Base-by-base conservation (phyloP, 2,797 vertebrate genomes). In the Sebastes cheni region DNA sequence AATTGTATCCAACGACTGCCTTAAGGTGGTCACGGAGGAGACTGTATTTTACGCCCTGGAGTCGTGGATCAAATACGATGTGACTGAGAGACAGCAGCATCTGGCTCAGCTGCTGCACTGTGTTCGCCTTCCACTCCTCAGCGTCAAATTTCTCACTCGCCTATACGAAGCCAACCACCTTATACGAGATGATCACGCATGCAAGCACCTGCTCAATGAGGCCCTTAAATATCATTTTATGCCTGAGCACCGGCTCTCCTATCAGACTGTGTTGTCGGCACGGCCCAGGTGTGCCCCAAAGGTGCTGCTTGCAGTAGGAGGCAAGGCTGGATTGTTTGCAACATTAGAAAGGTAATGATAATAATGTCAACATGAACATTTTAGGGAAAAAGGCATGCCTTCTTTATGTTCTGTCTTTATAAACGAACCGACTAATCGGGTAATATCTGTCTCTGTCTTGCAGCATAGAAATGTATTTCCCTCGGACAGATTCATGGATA, bases 401-500 rank as follows among this genome's bases (percentile, higher is more conserved):
- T 67, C 4, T 55, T 10, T 39, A 7, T 22, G 5, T 25, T 72
- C 4, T 73, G 52, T 70, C 1, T 50, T 71, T 23, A 52, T 67
- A 61, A 58, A 55, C 8, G 13, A 42, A 34, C 13, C 4, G 0
- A 58, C 34, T 11, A 42, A 54, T 34, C 2, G 0, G 8, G 5
- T 64, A 22, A 67, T 58, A 23, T 61, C 23, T 60, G 10, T 60
- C 20, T 68, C 64, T 78, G 7, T 81, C 83, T 54, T 83, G 50
- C 94, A 99, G 99, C 81, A 97, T 97, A 95, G 98, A 99, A 93
- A 99, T 99, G 99, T 99, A 99, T 84, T 99, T 99, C 86, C 99
- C 99, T 54, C 97, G 99, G 93, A 99, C 97, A 2, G 98, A 99
- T 92, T 98, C 99, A 1, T 99, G 99, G 99, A 99, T 99, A 27